Percentiles rank a stretch among this genome's conserved stretches.
phyloP scores from a whole-genome alignment of 2,888 invertebrate genomes.

The Incurvaria masculella region DNA sequence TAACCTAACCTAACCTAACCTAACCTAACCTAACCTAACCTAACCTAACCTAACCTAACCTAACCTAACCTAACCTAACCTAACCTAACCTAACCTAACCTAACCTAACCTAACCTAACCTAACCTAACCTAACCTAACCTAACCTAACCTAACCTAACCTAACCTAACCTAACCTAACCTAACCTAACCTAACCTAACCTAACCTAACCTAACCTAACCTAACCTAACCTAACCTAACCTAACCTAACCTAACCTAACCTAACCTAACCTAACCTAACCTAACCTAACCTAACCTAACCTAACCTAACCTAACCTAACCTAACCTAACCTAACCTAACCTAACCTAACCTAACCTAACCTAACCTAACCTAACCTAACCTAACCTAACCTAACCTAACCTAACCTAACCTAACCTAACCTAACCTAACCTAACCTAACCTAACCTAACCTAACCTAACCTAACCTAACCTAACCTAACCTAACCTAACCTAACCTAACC shows the following conservation, averaged over 20 bases:
- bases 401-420: no score
- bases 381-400: no score
- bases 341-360: constrained; percentile 11
- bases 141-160: constrained; percentile 2
- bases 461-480: neutral
- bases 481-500: neutral
- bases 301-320: constrained; percentile 13
- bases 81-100: constrained; percentile 15
- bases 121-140: constrained; percentile 7
- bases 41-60: constrained; percentile 8
- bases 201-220: constrained; percentile 11
- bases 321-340: constrained; percentile 13
- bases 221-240: constrained; percentile 11
- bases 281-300: constrained; percentile 14
- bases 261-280: constrained; percentile 13
- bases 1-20: no score
- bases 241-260: constrained; percentile 10
- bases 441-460: constrained; percentile 7
- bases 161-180: no score
- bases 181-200: constrained; percentile 6
- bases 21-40: neutral
- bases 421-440: constrained; percentile 18
- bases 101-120: constrained; percentile 14
- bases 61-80: constrained; percentile 15
- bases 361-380: no score